A percentile compares a stretch with the other conserved stretches of the same genome.
phyloP scores from a whole-genome alignment of 2,888 invertebrate genomes.

The Mythimna vitellina region DNA sequence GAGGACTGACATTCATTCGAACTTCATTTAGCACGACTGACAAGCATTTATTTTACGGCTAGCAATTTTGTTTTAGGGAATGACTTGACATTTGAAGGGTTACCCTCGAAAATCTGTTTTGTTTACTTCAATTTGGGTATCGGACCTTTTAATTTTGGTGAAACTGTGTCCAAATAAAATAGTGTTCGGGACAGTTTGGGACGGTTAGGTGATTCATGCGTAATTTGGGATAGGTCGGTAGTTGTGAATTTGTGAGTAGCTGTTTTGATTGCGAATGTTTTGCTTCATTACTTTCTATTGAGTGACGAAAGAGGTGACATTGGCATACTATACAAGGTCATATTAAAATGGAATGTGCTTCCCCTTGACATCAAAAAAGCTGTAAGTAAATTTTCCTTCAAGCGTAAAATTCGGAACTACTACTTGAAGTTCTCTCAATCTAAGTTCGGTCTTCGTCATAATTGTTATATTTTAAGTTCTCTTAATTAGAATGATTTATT shows the following conservation, averaged over 20 bases:
- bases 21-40: conserved; percentile 69
- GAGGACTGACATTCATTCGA: conserved; percentile 68
- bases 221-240: conserved; percentile 20
- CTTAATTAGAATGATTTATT: too few relatives aligned
- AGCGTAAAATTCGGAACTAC: too few relatives aligned
- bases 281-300: neutral
- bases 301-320: neutral
- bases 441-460: too few relatives aligned
- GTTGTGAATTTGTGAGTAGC: conserved; percentile 6
- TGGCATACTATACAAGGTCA: neutral
- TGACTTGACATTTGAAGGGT: conserved; percentile 59
- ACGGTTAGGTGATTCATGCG: conserved; percentile 4
- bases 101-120: conserved; percentile 55
- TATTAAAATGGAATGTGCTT: too few relatives aligned
- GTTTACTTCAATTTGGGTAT: conserved; percentile 54
- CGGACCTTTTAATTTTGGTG: conserved; percentile 45
- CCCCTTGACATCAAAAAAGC: too few relatives aligned
- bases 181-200: conserved; percentile 30
- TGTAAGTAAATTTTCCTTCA: too few relatives aligned
- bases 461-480: too few relatives aligned
- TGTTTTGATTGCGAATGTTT: neutral
- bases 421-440: too few relatives aligned
- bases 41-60: conserved; percentile 61
- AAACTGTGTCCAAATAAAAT: conserved; percentile 44
- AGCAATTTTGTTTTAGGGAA: conserved; percentile 50